Base-by-base conservation (phyloP, 2,113 vertebrate species). In the Hippocampus zosterae region DNA sequence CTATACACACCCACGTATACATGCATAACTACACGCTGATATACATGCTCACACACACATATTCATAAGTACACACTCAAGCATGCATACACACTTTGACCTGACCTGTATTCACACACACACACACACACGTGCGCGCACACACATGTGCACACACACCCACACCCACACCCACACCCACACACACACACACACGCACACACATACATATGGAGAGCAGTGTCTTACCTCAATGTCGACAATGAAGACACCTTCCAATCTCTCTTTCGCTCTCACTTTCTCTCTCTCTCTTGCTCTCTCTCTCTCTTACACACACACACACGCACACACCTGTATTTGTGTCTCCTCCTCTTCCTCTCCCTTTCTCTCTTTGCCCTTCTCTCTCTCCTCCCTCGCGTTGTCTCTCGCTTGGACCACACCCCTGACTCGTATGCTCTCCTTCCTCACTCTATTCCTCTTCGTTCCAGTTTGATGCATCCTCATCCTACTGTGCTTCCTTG, bases 171-270 rank as follows among this genome's bases (percentile, higher is more conserved):
- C 46, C n/a, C n/a, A 42, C 42, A 12, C 42, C 3, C 10, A 23
- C 33, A 61, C 56, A 70, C 27, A 62, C 44, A 21, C 64, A 68
- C 73, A 59, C 71, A 44, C 60, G 29, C 50, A 55, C 18, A 67
- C 46, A 44, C 44, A 65, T 27, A 56, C 46, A 55, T 25, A 7
- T 1, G 42, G 21, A 37, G 67, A 60, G 48, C 27, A 53, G 66
- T 68, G 61, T 85, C 86, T 87, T 89, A 88, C 86, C 88, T 71
- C 81, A 66, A 8, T 70, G 76, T 42, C 68, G 85, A 86, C 84
- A 82, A 85, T 72, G 75, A 76, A 82, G 82, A 74, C 66, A 68
- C 50, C 69, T 74, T 81, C 75, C 77, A 50, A 18, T 18, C 46
- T 50, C 46, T 18, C 46, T 44, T 5, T 42, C 41, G 9, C 4